Base-by-base conservation (phyloP, 1,140 invertebrate genomes). In the Nebria ingens region DNA sequence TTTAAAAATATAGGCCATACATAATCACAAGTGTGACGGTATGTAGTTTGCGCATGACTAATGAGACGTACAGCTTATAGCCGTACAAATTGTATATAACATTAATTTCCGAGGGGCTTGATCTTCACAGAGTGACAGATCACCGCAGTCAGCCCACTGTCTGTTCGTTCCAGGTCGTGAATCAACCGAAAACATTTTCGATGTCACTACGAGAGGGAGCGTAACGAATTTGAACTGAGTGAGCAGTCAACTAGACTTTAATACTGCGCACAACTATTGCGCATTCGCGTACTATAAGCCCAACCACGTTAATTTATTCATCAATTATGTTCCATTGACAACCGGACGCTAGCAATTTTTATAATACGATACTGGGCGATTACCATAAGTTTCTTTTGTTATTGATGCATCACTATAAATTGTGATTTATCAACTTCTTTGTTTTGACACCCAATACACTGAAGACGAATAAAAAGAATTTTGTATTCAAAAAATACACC, bases 361-460 rank as follows among this genome's bases (percentile, higher is more conserved):
- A 45, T 45, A 45, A 45, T 45, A 17, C 15, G 17, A 45, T 45
- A 45, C 40, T n/a, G n/a, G n/a, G n/a, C n/a, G n/a, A n/a, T n/a
- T n/a, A n/a, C n/a, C n/a, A n/a, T n/a, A n/a, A n/a, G n/a, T n/a
- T n/a, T n/a, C n/a, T n/a, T n/a, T n/a, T n/a, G n/a, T n/a, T n/a
- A n/a, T n/a, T n/a, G n/a, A n/a, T n/a, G n/a, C n/a, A n/a, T n/a
- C n/a, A n/a, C n/a, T n/a, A n/a, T n/a, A n/a, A n/a, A n/a, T n/a
- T n/a, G n/a, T n/a, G n/a, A n/a, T n/a, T n/a, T n/a, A n/a, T n/a
- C n/a, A n/a, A n/a, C n/a, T n/a, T n/a, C n/a, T n/a, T n/a, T n/a
- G n/a, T n/a, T n/a, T n/a, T n/a, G n/a, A n/a, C n/a, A n/a, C n/a
- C n/a, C n/a, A n/a, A n/a, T n/a, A n/a, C n/a, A n/a, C n/a, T n/a